These are phyloP conservation scores for Eupithecia exiguata DNA, from an alignment of 2,888 invertebrate genomes.

Conservation along the genomic window DNA sequence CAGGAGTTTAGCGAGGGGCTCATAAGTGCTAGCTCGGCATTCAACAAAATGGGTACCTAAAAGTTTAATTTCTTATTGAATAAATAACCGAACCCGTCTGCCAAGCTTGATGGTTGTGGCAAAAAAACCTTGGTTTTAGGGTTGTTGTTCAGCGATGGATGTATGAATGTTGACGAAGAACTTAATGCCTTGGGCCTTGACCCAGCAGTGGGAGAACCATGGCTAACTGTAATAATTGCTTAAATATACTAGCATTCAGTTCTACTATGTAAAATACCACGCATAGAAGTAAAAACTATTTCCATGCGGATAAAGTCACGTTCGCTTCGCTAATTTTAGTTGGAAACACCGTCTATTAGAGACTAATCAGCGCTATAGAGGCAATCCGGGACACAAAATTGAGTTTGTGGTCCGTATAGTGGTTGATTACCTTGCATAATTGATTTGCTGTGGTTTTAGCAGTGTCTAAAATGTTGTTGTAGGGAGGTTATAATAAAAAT, in stretches of 20 bases:
- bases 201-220: not conserved
- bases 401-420: conserved; percentile 3
- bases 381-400: conserved; percentile 4
- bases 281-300: not conserved
- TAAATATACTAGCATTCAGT: not conserved
- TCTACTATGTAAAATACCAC: not conserved
- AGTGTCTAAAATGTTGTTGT: not conserved
- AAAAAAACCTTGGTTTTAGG: too few species aligned
- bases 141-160: too few species aligned
- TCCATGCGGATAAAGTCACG: not conserved
- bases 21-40: too few species aligned
- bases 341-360: conserved; percentile 9
- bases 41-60: too few species aligned
- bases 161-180: not conserved
- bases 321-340: not conserved
- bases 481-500: not conserved
- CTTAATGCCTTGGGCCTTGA: not conserved
- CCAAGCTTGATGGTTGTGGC: not conserved
- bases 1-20: too few species aligned
- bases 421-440: not conserved
- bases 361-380: not conserved
- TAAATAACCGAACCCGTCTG: too few species aligned
- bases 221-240: not conserved
- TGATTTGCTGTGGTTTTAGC: not conserved
- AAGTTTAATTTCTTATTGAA: too few species aligned